Evolutionary conservation across 1,140 invertebrate genomes (phyloP), one percentile per base, ranked within the genome.

Genomic region (Probaryconus sp.): DNA sequence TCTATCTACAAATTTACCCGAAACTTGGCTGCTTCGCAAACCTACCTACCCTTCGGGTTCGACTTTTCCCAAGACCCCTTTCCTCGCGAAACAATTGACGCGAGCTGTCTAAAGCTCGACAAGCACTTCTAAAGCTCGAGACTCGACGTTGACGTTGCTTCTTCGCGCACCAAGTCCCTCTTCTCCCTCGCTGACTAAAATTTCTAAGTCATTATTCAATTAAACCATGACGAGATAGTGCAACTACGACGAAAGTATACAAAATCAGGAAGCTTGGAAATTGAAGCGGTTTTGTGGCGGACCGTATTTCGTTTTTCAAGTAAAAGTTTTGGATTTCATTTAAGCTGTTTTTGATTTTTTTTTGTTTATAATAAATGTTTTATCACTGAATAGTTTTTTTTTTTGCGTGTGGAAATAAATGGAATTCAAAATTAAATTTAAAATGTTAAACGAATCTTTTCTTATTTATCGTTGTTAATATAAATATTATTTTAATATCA

Each of bases 1-100:
- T 86, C 79, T 83, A 80, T 81, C 78, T 77, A 69, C 75, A 76
- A 80, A 76, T 75, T 78, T 71, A 47, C 70, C 68, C 69, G 40
- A 75, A 79, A 79, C 75, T 81, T 76, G 69, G n/a, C n/a, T 20
- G 28, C 14, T 58, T 78, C 42, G 30, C 63, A 67, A 77, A 78
- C 69, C n/a, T 76, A 69, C 50, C 21, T 47, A n/a, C n/a, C n/a
- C 42, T 7, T 0, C 14, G 16, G 30, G 31, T 76, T 76, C 18
- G 31, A 65, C 30, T 75, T 75, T 68, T 63, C 58, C 38, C 18
- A 18, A 14, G 11, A 30, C 16, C 16, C 10, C 10, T 38, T 0
- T 20, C 6, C 14, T 3, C 17, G 48, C 56, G n/a, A 60, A 43
- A 60, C 33, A 69, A 69, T 69, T 69, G 72, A 69, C 64, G 72